Percentiles rank a stretch among this genome's conserved stretches.
Evolutionary conservation across 2,888 invertebrate genomes (phyloP).

Genomic region (Brassicogethes aeneus): DNA sequence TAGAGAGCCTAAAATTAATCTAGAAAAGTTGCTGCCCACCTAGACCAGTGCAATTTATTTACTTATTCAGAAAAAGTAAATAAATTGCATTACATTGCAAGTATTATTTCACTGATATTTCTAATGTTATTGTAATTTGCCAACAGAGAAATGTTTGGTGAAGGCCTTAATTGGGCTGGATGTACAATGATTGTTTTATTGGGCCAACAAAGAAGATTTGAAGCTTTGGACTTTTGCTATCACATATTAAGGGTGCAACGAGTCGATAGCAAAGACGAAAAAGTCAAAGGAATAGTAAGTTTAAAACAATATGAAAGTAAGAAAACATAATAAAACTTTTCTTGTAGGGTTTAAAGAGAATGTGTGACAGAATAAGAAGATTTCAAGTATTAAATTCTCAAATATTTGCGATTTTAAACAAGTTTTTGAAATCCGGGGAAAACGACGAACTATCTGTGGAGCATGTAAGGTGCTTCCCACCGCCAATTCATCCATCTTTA

Average conservation of each 20-base stretch:
- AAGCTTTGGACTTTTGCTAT: conserved; percentile 97
- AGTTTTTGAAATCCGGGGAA: conserved; percentile 82
- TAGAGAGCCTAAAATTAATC: too few relatives aligned
- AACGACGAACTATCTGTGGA: conserved; percentile 83
- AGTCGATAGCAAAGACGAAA: conserved; percentile 92
- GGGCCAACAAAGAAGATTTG: conserved; percentile 92
- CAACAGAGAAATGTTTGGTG: conserved; percentile 96
- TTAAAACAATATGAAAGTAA: conserved; percentile 5
- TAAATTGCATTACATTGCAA: too few relatives aligned
- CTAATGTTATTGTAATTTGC: too few relatives aligned
- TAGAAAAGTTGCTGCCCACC: too few relatives aligned
- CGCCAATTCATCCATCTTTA: conserved; percentile 74
- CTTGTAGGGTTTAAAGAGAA: conserved; percentile 78
- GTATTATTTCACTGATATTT: conserved; percentile 16
- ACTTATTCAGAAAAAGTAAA: too few relatives aligned
- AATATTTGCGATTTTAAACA: conserved; percentile 91
- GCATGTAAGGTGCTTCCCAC: conserved; percentile 94
- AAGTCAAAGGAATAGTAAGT: conserved; percentile 91
- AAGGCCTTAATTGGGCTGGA: conserved; percentile 98
- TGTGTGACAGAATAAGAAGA: conserved; percentile 95
- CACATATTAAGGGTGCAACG: conserved; percentile 92
- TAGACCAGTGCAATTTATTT: too few relatives aligned
- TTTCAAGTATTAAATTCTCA: conserved; percentile 98
- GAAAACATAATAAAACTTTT: too few relatives aligned
- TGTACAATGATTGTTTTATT: conserved; percentile 92